These are phyloP conservation scores for Falco peregrinus DNA, from an alignment of 2,797 vertebrate genomes.

Conservation along the genomic window DNA sequence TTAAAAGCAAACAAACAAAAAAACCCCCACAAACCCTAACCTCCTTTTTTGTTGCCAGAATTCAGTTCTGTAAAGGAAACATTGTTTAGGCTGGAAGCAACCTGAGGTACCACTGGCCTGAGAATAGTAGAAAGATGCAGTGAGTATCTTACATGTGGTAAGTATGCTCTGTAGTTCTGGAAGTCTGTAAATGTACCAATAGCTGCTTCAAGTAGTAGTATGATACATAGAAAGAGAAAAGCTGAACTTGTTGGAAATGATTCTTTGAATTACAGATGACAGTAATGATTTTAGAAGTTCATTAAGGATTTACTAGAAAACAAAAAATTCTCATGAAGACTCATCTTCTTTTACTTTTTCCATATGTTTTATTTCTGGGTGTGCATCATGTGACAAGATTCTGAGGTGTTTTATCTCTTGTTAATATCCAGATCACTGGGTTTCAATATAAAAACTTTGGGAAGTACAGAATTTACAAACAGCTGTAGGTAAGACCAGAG, in stretches of 20 bases:
- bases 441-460: neutral
- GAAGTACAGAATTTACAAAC: neutral
- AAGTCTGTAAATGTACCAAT: neutral
- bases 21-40: neutral
- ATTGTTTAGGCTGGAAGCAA: neutral
- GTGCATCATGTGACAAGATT: neutral
- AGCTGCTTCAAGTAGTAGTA: neutral
- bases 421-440: neutral
- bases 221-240: neutral
- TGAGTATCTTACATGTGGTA: neutral
- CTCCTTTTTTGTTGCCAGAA: neutral
- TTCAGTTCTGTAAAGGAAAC: neutral
- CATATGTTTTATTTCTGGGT: neutral
- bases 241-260: neutral
- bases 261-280: neutral
- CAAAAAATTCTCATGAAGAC: neutral
- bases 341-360: neutral
- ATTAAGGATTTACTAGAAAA: neutral
- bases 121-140: neutral
- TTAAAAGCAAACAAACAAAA: neutral
- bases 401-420: neutral
- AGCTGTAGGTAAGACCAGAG: neutral
- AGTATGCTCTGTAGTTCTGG: neutral
- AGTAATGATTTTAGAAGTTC: neutral
- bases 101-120: neutral